Base-by-base conservation (phyloP, 2,888 invertebrate species). In the Caradrina clavipalpis region DNA sequence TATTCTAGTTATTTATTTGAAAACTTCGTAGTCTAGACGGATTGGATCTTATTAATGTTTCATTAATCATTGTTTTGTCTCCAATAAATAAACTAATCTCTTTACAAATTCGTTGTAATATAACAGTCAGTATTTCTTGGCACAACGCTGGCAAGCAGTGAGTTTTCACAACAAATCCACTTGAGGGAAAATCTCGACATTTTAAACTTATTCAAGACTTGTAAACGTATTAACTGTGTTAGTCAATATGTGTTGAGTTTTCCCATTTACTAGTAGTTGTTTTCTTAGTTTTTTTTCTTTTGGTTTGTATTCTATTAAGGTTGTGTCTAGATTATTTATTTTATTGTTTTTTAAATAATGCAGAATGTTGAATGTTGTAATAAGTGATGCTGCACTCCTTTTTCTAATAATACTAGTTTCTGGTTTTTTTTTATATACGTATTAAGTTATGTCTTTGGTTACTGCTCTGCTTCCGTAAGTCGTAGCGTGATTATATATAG, bases 121-220 rank as follows among this genome's bases (percentile, higher is more conserved):
- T 49, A 31, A 26, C 26, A 54, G 47, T 19, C 58, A 71, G 45
- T n/a, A 54, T 58, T 47, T 72, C 51, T 72, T 66, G 72, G 58
- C 49, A 22, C 31, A 5, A 22, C 17, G 19, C 35, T 15, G 11
- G 21, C 22, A 22, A 42, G 22, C 42, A 49, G 19, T 58, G 26
- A 66, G 54, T 58, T 50, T 22, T 55, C 65, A 59, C 72, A 72
- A 72, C 57, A 72, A 66, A 72, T 72, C 49, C 66, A 58, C 49
- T 72, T 59, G 19, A 50, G 42, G 42, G 42, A 66, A 35, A 66
- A 64, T 49, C 45, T 71, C 19, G 22, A 56, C 50, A 45, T 71
- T 71, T 56, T 71, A 45, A 71, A 70, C 35, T 70, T 64, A 64
- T 71, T 71, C 71, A 56, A 45, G 45, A 51, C 22, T 45, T 56